Base-by-base conservation (phyloP, 2,888 invertebrate species). In the Theretra japonica region DNA sequence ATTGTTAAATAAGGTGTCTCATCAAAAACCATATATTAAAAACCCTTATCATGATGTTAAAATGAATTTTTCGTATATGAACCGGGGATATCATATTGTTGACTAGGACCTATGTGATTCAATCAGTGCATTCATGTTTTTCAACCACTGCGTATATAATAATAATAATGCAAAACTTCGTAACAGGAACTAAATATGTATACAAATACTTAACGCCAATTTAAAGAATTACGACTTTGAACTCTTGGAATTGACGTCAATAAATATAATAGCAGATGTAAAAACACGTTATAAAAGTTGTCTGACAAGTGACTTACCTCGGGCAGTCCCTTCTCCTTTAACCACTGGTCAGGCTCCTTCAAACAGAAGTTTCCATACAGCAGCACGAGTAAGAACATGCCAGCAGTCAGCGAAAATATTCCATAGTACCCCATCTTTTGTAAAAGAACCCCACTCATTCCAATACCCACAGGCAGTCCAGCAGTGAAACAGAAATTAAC, bases 311-410 rank as follows among this genome's bases (percentile, higher is more conserved):
- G 72, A 92, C 93, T 90, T 82, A 94, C 93, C 77, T 83, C 84
- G 17, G 90, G 88, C 1, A 86, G 72, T 28, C 91, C 92, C 80
- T 86, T 91, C 1, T 88, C 86, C 70, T 77, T 80, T 0, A 93
- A 85, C 81, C 89, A 88, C 4, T 86, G 77, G 57, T 95, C 95
- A 25, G 96, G 95, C 82, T 97, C 97, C 73, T 96, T 95, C 75
- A 98, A 94, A 71, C 95, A 95, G 73, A 96, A 95, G 62, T 96
- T 92, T 0, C 97, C 97, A 79, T 97, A 97, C 58, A 95, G 82
- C 70, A 97, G 95, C 58, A 97, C 96, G 60, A 97, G 81, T 7
- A 96, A 79, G 68, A 95, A 92, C 79, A 93, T 75, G 0, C 78
- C 78, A 4, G 87, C 81, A 0, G 94, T 94, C 81, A 90, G 87